Conservation (phyloP, 2,888 invertebrate species). For the Stomorhina lunata region DNA sequence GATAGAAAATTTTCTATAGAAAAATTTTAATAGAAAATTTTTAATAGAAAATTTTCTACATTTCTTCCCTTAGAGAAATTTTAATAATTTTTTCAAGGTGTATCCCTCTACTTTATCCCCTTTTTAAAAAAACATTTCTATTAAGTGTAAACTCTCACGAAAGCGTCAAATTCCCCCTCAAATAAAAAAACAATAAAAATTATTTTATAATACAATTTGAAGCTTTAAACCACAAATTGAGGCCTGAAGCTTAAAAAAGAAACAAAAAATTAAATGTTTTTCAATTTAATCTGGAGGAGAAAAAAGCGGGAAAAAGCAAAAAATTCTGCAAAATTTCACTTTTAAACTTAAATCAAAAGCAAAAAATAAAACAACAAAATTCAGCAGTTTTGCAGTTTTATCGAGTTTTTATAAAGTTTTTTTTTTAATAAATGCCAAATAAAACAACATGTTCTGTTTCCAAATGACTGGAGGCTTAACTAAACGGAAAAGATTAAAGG, state of each 20-base stretch:
- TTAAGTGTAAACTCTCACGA: conserved; percentile 14
- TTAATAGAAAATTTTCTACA: too few species aligned
- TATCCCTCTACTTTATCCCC: too few species aligned
- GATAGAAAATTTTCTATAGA: too few species aligned
- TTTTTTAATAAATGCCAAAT: conserved; percentile 21
- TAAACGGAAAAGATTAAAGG: conserved; percentile 63
- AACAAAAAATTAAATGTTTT: conserved; percentile 45
- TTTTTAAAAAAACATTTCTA: neutral
- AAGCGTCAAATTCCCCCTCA: neutral
- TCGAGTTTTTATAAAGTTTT: neutral
- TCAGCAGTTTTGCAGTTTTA: conserved; percentile 15
- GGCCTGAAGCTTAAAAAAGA: conserved; percentile 29
- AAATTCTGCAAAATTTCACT: conserved; percentile 55
- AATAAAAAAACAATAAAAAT: neutral
- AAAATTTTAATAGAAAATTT: too few species aligned
- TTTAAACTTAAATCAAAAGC: conserved; percentile 28
- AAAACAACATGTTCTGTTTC: conserved; percentile 58
- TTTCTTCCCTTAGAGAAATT: too few species aligned
- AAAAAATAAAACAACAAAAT: conserved; percentile 6
- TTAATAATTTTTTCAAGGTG: too few species aligned
- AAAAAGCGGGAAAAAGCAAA: neutral
- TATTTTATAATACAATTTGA: conserved; percentile 36
- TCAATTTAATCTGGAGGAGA: conserved; percentile 24
- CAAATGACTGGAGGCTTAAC: conserved; percentile 62
- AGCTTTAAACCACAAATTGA: conserved; percentile 41